A percentile compares a stretch with the other conserved stretches of the same genome.
Conservation (phyloP, 2,888 invertebrate genomes). For the Agriopis aurantiaria region DNA sequence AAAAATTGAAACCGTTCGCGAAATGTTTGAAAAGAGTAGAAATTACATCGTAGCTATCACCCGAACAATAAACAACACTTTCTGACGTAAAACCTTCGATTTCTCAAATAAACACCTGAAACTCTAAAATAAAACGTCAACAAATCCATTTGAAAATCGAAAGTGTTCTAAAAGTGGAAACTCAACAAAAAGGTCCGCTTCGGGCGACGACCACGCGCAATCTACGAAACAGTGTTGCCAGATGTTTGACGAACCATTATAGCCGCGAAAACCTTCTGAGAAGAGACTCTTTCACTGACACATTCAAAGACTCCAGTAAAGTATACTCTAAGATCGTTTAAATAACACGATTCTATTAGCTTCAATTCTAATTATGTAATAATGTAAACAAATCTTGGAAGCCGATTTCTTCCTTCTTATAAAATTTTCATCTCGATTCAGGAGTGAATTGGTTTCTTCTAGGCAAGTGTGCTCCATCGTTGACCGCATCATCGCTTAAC, state of each 20-base stretch:
- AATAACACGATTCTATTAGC: no score
- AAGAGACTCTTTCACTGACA: no score
- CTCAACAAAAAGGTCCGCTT: slow-evolving; percentile 60
- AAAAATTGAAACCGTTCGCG: no score
- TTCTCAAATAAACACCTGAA: slow-evolving; percentile 31
- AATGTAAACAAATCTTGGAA: no score
- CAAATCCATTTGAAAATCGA: slow-evolving; percentile 64
- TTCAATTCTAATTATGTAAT: no score
- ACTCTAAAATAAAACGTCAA: slow-evolving; percentile 50
- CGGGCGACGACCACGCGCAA: slow-evolving; percentile 41
- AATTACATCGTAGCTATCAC: background rate
- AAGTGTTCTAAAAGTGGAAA: slow-evolving; percentile 70
- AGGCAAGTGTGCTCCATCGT: no score
- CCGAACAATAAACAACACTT: background rate
- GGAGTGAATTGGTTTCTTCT: no score
- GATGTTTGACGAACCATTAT: background rate
- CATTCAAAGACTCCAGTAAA: no score
- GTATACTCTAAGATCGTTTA: no score
- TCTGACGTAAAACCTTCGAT: slow-evolving; percentile 33
- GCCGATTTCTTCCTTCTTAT: no score
- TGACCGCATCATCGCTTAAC: no score
- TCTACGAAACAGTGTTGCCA: slow-evolving; percentile 25
- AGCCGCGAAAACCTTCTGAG: background rate
- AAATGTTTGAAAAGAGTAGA: background rate
- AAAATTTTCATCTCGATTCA: no score